A percentile compares a stretch with the other conserved stretches of the same genome.
phyloP scores from a whole-genome alignment of 2,888 invertebrate genomes.

The Bugulina stolonifera region DNA sequence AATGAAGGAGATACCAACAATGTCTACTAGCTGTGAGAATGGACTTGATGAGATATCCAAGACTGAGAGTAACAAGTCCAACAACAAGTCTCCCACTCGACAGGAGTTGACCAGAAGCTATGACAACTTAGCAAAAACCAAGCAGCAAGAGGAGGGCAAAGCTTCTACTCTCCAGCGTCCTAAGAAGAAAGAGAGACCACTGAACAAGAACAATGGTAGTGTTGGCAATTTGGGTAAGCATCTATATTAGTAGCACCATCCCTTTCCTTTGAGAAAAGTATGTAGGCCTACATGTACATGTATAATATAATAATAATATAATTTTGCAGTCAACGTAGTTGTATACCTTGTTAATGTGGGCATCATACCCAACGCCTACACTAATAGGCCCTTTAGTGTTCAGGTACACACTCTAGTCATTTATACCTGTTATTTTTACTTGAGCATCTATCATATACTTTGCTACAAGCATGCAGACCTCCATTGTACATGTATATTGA shows the following conservation, averaged over 20 bases:
- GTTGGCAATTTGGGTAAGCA: background rate
- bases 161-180: background rate
- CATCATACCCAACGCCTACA: too few relatives aligned
- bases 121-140: background rate
- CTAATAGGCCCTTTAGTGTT: too few relatives aligned
- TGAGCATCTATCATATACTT: too few relatives aligned
- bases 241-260: background rate
- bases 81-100: conserved; percentile 8
- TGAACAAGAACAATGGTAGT: background rate
- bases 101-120: background rate
- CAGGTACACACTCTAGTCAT: too few relatives aligned
- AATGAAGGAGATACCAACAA: too few relatives aligned
- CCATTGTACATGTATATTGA: too few relatives aligned
- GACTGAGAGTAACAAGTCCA: background rate
- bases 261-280: background rate
- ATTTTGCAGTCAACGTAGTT: too few relatives aligned
- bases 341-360: too few relatives aligned
- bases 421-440: too few relatives aligned
- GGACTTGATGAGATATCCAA: background rate
- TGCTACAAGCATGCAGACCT: too few relatives aligned
- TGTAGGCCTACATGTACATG: too few relatives aligned
- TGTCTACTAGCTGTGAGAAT: conserved; percentile 2
- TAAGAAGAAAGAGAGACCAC: background rate
- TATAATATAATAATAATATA: too few relatives aligned
- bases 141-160: background rate